Evolutionary conservation across 2,113 vertebrate genomes (phyloP).

Genomic region (Corythornis cristatus): DNA sequence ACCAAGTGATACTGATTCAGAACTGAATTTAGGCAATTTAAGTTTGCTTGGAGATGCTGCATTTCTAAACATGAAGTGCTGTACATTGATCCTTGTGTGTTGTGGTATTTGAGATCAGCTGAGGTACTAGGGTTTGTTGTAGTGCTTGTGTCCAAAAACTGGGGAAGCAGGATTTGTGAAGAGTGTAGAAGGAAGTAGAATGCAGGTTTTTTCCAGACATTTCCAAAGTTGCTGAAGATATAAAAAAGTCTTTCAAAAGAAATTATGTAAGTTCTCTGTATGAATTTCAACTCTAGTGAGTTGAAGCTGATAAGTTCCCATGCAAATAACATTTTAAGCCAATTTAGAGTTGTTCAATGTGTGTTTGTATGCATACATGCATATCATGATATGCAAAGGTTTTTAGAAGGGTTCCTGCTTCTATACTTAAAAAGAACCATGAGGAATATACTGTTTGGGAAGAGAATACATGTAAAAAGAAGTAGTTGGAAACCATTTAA

Average conservation of each 20-base stretch:
- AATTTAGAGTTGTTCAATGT: not conserved
- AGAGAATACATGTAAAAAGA: not conserved
- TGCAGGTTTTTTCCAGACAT: not conserved
- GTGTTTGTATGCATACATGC: not conserved
- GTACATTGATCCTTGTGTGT: not conserved
- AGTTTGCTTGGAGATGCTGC: not conserved
- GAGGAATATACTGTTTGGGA: not conserved
- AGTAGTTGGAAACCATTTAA: not conserved
- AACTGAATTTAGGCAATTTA: not conserved
- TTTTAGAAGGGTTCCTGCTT: not conserved
- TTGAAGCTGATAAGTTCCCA: not conserved
- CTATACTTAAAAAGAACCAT: not conserved
- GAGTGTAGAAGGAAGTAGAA: not conserved
- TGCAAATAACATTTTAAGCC: not conserved
- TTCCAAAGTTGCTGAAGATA: not conserved
- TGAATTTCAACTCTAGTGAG: not conserved
- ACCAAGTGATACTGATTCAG: not conserved
- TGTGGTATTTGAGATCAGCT: not conserved
- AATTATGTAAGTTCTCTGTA: not conserved
- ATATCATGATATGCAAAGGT: not conserved
- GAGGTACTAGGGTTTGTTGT: not conserved
- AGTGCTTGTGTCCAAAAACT: not conserved
- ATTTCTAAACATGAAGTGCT: not conserved
- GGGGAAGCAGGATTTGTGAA: not conserved
- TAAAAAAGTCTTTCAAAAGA: not conserved